Evolutionary conservation across 2,888 invertebrate genomes (phyloP), one percentile per base, ranked within the genome.

Genomic region (Leucozona laternaria): DNA sequence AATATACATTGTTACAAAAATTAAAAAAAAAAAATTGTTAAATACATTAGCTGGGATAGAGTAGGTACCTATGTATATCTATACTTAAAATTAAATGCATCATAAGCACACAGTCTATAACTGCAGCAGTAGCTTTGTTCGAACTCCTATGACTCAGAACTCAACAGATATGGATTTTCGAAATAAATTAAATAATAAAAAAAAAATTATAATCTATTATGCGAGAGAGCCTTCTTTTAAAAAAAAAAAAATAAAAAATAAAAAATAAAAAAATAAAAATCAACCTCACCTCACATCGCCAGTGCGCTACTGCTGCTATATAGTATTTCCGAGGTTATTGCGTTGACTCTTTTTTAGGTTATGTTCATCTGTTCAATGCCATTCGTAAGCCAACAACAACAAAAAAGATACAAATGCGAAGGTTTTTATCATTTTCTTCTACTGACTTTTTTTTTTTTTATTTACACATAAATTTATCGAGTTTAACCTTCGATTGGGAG

Each of bases 281-380:
- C 22, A 40, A 64, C 68, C 62, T 77, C 81, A 78, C 81, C 70
- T 81, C 53, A 66, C 62, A 75, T 60, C 53, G 71, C 4, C 70
- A 72, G 62, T 78, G 57, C 57, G 31, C 45, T 64, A 64, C 43
- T 77, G 71, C 53, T 79, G 62, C 71, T 57, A 8, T 34, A 8
- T 7, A 15, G 25, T 53, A 53, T 79, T 79, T 71, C 57, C 86
- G 86, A 86, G 86, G 86, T 79, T 82, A 75, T 75, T 82, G 75
- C 70, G 86, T 86, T 86, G 86, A 86, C 86, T 86, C 86, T 86
- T 86, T 86, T 86, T 86, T 86, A 86, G 86, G 86, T 86, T 86
- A 86, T 86, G 82, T 86, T 86, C 86, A 86, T 86, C 86, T 86
- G 82, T 64, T 79, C 86, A 86, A 82, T 82, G 86, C 86, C 86